Base-by-base conservation (phyloP, 2,888 invertebrate species). In the Stenodema calcarata region DNA sequence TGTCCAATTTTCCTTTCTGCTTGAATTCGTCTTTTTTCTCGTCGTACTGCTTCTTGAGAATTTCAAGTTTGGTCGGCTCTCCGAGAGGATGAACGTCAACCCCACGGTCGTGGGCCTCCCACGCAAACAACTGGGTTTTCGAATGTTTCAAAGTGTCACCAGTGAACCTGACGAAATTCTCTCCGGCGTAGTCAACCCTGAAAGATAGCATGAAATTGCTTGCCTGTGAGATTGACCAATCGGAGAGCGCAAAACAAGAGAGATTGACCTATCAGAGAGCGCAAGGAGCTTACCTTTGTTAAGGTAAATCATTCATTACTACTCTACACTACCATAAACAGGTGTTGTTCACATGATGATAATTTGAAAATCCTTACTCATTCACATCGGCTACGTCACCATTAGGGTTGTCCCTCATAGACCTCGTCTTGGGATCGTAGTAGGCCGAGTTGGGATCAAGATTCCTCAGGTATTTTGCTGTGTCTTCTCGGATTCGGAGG, bases 401-500 rank as follows among this genome's bases (percentile, higher is more conserved):
- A 90, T 97, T 95, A 0, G 98, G 98, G 92, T 98, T 97, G 89
- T 99, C 99, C 88, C 99, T 94, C 99, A 99, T 99, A 0, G 99
- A 97, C 87, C 99, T 93, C 0, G 99, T 99, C 92, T 99, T 99
- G 0, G 99, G 99, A 92, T 99, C 99, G 91, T 99, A 99, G 92
- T 98, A 99, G 0, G 99, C 99, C 0, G 99, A 99, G 91, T 98
- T 97, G 0, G 97, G 96, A 92, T 99, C 98, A 90, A 99, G 92
- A 91, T 99, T 99, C 87, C 98, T 93, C 88, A 99, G 92, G 91
- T 99, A 99, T 92, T 99, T 99, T 0, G 99, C 99, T 0, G 99
- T 99, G 91, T 99, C 99, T 92, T 99, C 99, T 90, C 99, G 93
- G 89, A 99, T 99, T 90, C 99, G 94, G 89, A 99, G 92, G 92